Percentiles rank a stretch among this genome's conserved stretches.
phyloP scores from a whole-genome alignment of 1,140 invertebrate genomes.

The Laodelphax striatellus region DNA sequence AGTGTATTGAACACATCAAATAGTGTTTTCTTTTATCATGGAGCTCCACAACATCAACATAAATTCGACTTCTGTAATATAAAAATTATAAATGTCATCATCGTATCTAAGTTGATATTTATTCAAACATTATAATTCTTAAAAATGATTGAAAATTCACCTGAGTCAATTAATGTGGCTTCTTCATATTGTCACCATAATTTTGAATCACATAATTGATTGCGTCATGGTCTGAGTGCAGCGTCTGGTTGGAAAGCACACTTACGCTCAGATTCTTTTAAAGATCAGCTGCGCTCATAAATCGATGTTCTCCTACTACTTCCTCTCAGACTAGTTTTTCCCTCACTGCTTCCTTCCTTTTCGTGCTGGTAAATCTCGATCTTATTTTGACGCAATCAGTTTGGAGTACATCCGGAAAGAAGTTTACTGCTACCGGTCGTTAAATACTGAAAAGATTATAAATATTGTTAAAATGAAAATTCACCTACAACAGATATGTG shows the following conservation, averaged over 20 bases:
- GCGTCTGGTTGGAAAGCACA: slow-evolving; percentile 20
- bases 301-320: no score
- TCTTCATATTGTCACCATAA: slow-evolving; percentile 20
- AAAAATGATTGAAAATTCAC: not conserved
- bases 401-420: slow-evolving; percentile 34
- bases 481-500: no score
- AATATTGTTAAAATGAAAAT: no score
- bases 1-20: no score
- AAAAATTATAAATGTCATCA: no score
- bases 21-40: no score
- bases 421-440: slow-evolving; percentile 50
- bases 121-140: no score
- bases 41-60: no score
- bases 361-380: not conserved
- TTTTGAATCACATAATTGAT: slow-evolving; percentile 25
- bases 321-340: no score
- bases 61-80: no score
- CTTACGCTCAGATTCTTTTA: slow-evolving; percentile 27
- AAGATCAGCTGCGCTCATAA: slow-evolving; percentile 23
- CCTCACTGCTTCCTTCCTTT: not conserved
- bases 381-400: slow-evolving; percentile 25
- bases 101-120: no score
- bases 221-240: no score
- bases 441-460: slow-evolving; percentile 40
- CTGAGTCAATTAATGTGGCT: slow-evolving; percentile 16